These are phyloP conservation scores for Sabellastarte sp. DNA, from an alignment of 2,888 invertebrate genomes.

Conservation along the genomic window DNA sequence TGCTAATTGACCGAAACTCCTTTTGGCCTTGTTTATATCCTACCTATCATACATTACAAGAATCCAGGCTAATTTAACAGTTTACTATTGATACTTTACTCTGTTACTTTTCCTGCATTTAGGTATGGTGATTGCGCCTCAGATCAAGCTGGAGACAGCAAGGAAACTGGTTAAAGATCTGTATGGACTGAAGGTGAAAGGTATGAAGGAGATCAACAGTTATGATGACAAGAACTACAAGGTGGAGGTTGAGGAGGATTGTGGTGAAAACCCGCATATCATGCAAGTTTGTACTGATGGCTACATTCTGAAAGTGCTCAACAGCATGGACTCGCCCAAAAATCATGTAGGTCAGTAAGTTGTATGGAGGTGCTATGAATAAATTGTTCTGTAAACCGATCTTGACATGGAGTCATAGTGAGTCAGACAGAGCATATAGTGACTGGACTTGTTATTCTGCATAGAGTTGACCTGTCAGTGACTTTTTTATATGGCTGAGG, in stretches of 20 bases:
- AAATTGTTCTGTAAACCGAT: too few species aligned
- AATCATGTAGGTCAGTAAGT: conserved; percentile 41
- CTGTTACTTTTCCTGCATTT: neutral
- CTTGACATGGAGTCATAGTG: too few species aligned
- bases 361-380: too few species aligned
- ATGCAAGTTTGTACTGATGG: conserved; percentile 38
- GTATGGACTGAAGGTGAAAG: neutral
- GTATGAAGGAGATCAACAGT: neutral
- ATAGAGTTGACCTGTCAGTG: too few species aligned
- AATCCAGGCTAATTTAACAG: too few species aligned
- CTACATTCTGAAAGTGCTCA: conserved; percentile 77
- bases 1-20: too few species aligned
- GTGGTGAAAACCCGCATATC: conserved; percentile 33
- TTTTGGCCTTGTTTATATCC: too few species aligned
- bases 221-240: neutral
- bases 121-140: neutral
- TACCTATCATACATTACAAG: too few species aligned
- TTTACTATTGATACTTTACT: too few species aligned
- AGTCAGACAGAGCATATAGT: too few species aligned
- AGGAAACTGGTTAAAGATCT: neutral
- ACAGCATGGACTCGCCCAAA: conserved; percentile 77
- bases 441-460: too few species aligned
- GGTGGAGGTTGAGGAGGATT: conserved; percentile 61
- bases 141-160: neutral
- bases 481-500: too few species aligned